Evolutionary conservation across 2,888 invertebrate species (phyloP), one percentile per base, ranked within the genome.

Genomic region (Amblyjoppa fuscipennis): DNA sequence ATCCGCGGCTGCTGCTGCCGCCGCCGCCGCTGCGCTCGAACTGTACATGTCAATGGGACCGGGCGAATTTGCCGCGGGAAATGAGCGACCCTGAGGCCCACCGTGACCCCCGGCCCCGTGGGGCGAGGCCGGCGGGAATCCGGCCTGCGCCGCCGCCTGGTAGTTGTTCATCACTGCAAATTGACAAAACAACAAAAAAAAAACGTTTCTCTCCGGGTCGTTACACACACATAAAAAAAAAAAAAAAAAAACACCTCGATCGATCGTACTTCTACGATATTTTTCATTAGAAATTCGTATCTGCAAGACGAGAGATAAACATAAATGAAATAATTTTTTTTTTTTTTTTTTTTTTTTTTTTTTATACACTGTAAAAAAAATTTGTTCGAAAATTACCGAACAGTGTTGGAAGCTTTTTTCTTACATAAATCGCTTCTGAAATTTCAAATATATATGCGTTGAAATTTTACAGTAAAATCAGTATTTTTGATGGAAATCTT

Each of bases 111-210:
- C 93, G 94, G 97, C 96, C 82, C 95, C 96, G 93, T 98, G 98
- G 87, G 98, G 98, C 88, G 97, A 97, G 90, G 97, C 97, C 87
- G 97, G 97, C 86, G 97, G 98, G 88, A 96, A 96, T 89, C 97
- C 97, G 89, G 96, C 96, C 88, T 96, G 96, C 88, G 96, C 96
- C 89, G 96, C 96, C 82, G 98, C 97, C 94, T 98, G 98, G 95
- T 98, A 98, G 96, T 98, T 98, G 96, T 98, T 98, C 98, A 99
- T 98, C 95, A 99, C 98, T 98, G 97, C 91, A 96, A 95, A 95
- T 87, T 90, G 90, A 89, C 88, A 89, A 77, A 77, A 34, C 56
- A 61, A 68, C 20, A 20, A 20, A 20, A 20, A 20, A 20, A 20
- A 20, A 20, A 20, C 38, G 51, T 51, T 51, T 64, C 64, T 49